Evolutionary conservation across 2,888 invertebrate species (phyloP).

Genomic region (Tolmerus cingulatus): DNA sequence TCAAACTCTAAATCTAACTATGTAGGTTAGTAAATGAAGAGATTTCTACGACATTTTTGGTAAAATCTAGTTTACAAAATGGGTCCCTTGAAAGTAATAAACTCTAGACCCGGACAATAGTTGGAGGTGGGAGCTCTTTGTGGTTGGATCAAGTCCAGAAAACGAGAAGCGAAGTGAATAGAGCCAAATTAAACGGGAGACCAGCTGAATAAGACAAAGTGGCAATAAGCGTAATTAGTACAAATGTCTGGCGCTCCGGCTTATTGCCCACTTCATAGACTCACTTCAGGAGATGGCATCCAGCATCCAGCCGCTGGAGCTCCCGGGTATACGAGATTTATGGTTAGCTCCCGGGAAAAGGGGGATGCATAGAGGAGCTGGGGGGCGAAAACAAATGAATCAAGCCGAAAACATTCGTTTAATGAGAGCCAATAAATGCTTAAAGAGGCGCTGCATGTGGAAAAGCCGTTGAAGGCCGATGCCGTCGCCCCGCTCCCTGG

Average conservation of each 20-base stretch:
- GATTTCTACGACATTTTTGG: neutral
- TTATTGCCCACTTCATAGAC: slow-evolving; percentile 12
- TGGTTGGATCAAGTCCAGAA: neutral
- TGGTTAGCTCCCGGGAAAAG: neutral
- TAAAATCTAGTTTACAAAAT: neutral
- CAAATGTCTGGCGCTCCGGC: slow-evolving; percentile 8
- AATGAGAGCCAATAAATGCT: neutral
- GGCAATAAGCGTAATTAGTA: slow-evolving; percentile 27
- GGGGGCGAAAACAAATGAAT: neutral
- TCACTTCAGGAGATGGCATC: neutral
- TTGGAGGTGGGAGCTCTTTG: neutral
- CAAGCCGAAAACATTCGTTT: neutral
- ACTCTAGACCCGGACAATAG: neutral
- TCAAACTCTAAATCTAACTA: neutral
- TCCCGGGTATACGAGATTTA: slow-evolving; percentile 5
- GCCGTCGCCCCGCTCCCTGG: neutral
- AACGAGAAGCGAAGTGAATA: neutral
- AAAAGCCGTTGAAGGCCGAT: neutral
- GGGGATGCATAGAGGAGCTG: neutral
- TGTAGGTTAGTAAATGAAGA: neutral
- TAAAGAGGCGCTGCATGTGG: neutral
- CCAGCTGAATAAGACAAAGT: neutral
- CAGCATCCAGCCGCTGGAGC: neutral
- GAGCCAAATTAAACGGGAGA: neutral
- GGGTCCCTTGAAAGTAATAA: neutral